These are phyloP conservation scores for Hystrix cristata DNA, from an alignment of 2,113 vertebrate species.

Conservation along the genomic window DNA sequence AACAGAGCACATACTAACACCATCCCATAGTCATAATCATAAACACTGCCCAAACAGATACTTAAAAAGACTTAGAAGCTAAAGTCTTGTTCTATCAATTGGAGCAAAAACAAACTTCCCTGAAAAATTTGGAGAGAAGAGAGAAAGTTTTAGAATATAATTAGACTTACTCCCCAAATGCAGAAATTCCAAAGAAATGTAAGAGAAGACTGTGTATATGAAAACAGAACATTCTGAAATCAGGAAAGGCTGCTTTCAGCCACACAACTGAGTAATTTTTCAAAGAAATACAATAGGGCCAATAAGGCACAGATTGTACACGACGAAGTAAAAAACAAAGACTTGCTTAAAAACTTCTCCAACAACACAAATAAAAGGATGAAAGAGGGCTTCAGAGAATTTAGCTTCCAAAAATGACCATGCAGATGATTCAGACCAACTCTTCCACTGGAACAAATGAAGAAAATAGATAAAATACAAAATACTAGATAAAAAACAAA, in stretches of 20 bases:
- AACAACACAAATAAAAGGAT: neutral
- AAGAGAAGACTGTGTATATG: neutral
- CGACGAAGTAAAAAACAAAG: neutral
- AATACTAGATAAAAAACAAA: constrained; percentile 8
- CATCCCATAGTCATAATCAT: neutral
- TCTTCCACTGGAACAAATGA: neutral
- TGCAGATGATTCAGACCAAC: neutral
- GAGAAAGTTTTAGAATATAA: neutral
- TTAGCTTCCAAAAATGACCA: neutral
- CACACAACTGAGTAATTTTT: constrained; percentile 16
- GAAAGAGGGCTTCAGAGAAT: neutral
- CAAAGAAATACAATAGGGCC: neutral
- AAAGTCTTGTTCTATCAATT: neutral
- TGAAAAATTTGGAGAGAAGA: neutral
- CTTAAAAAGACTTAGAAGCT: neutral
- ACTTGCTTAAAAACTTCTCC: constrained; percentile 2
- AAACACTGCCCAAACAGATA: neutral
- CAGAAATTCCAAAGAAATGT: constrained; percentile 8
- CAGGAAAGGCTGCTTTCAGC: neutral
- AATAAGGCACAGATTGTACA: neutral
- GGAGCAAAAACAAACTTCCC: neutral
- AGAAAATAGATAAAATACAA: constrained; percentile 23
- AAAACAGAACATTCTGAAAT: constrained; percentile 40
- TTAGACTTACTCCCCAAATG: constrained; percentile 41
- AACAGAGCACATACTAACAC: neutral